Conservation (phyloP, 2,113 vertebrate genomes). For the Sprattus sprattus region DNA sequence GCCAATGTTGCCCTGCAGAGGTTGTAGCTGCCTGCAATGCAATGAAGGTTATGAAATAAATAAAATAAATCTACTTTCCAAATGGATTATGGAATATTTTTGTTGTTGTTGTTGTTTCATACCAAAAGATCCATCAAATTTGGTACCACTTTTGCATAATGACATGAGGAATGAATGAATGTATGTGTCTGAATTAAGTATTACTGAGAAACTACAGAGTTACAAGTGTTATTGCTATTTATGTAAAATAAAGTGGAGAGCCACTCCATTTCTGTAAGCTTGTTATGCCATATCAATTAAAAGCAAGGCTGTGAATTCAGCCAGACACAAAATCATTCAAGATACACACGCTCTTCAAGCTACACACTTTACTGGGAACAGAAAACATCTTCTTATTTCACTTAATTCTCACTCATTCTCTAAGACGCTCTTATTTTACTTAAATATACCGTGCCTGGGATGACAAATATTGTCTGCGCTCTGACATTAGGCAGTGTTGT, state of each 20-base stretch:
- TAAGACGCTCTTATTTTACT: background rate
- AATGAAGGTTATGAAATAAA: background rate
- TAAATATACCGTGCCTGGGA: background rate
- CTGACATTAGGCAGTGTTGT: background rate
- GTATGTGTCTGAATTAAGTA: background rate
- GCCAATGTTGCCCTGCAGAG: background rate
- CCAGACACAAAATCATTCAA: no score
- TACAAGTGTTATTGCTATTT: background rate
- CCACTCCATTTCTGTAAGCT: background rate
- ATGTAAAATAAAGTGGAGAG: background rate
- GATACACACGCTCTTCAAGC: no score
- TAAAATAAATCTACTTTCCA: background rate
- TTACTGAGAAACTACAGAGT: background rate
- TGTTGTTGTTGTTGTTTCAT: background rate
- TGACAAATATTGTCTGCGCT: background rate
- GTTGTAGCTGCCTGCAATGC: background rate
- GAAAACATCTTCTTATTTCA: background rate
- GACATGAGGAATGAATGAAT: background rate
- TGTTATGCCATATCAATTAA: background rate
- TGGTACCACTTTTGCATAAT: background rate
- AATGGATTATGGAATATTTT: background rate
- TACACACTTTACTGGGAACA: no score
- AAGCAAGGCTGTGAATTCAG: background rate
- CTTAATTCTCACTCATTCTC: no score
- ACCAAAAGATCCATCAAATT: background rate